Base-by-base conservation (phyloP, 2,797 vertebrate species). In the Alectoris magna region DNA sequence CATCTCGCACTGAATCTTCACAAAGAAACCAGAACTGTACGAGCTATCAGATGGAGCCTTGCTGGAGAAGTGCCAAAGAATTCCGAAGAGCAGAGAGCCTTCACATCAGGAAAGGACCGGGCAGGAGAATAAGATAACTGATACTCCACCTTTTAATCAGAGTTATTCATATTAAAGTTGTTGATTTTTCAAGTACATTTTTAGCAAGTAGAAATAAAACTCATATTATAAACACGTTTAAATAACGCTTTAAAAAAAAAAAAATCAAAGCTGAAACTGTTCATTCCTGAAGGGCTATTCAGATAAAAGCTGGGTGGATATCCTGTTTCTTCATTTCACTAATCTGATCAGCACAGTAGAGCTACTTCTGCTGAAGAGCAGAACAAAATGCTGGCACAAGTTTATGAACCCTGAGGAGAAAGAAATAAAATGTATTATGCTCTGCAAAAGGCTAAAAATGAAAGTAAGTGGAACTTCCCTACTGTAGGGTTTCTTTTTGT, bases 311-410 rank as follows among this genome's bases (percentile, higher is more conserved):
- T 10, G 64, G 67, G 77, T 70, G 68, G 60, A 64, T 90, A 91
- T 68, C 83, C 86, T 70, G 68, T 60, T 84, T 48, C 93, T 66
- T 88, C 71, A 46, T 21, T 82, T 59, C 43, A 72, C 84, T 84
- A 71, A 76, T 79, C 82, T 84, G n/a, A 75, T 44, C 80, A 70
- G 64, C 56, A 73, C 48, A 60, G 51, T 0, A 21, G 41, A 76
- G 64, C 64, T 46, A 1, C 38, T 58, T 14, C 44, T 73, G 36
- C 83, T 84, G 64, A 88, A 83, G 58, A 76, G 49, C 7, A 58
- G 58, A 79, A 88, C 18, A 91, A 93, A 94, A 84, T 2, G 26
- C 80, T 86, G 74, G 67, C 86, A 90, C 41, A 39, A 84, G 31
- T 4, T 81, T 82, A 13, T 31, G 51, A 36, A 93, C 44, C 72